phyloP scores from a whole-genome alignment of 1,140 invertebrate genomes.

The Ptiloglossa arizonensis region DNA sequence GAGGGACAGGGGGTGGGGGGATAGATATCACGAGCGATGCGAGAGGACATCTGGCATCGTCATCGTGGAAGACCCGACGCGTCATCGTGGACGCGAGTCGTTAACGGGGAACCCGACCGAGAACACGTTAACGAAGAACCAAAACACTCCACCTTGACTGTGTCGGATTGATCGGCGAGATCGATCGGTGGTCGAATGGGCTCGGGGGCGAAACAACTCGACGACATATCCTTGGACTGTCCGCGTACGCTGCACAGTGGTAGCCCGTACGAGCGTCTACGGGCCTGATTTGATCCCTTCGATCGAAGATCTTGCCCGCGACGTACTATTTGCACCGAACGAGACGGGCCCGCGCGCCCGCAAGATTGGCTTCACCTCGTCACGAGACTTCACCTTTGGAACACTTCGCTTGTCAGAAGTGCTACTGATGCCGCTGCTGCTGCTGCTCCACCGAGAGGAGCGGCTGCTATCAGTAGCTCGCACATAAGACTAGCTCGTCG shows the following conservation, averaged over 20 bases:
- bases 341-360: slow-evolving; percentile 51
- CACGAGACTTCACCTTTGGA: slow-evolving; percentile 59
- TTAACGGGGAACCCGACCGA: not conserved
- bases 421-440: slow-evolving; percentile 22
- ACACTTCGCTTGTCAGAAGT: slow-evolving; percentile 56
- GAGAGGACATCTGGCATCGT: not conserved
- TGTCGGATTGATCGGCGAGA: slow-evolving; percentile 89
- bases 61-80: too few species aligned
- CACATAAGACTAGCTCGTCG: slow-evolving; percentile 48
- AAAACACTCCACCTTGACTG: slow-evolving; percentile 85
- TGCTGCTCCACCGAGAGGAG: slow-evolving; percentile 46
- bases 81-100: not conserved
- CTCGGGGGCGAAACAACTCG: slow-evolving; percentile 86
- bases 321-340: slow-evolving; percentile 14
- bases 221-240: slow-evolving; percentile 79
- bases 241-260: slow-evolving; percentile 31
- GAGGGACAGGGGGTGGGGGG: not conserved
- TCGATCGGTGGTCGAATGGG: slow-evolving; percentile 89
- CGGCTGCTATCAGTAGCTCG: slow-evolving; percentile 47
- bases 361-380: slow-evolving; percentile 57
- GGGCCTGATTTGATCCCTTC: slow-evolving; percentile 20
- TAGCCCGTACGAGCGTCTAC: slow-evolving; percentile 31
- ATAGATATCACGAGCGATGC: not conserved
- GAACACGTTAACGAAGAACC: not conserved
- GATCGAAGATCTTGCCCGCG: not conserved